Evolutionary conservation across 1,140 invertebrate species (phyloP), one percentile per base, ranked within the genome.

Genomic region (Microplitis mediator): DNA sequence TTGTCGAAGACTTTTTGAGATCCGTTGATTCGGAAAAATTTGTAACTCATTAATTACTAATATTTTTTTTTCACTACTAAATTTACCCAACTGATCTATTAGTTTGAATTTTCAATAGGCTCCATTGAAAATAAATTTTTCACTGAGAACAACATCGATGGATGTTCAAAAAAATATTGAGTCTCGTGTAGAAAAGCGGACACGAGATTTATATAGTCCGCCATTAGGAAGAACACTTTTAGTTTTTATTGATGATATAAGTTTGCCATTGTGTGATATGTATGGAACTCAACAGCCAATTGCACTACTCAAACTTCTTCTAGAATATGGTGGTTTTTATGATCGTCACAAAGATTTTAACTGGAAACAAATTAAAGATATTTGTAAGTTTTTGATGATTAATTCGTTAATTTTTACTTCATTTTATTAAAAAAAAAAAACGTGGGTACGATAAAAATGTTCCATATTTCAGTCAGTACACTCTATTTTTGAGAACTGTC

Each of bases 241-340:
- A 56, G 90, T 95, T 75, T 97, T 97, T 81, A 93, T 98, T 75
- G 96, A 98, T 82, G 95, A 98, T 79, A 93, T 98, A 91, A 97
- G 97, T 84, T 97, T 97, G 95, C 95, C 95, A 50, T 91, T 95
- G 85, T 93, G 95, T 34, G 94, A 93, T 81, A 93, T 91, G 1
- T 97, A 97, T 80, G 95, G 95, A 1, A 97, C 95, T 0, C 95
- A 97, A 84, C 96, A 97, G 79, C 95, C 96, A 0, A 96, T 97
- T 74, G 96, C 96, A 0, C 82, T 97, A 6, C 85, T 98, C 1
- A 97, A 97, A 84, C 83, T 97, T 16, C 82, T 97, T 1, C 90
- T 97, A 58, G 95, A 97, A 84, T 91, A 91, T 76, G 92, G 92
- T 73, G 96, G 95, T 31, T 91, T 96, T 77, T 97, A 96, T 82